phyloP scores from a whole-genome alignment of 2,888 invertebrate species.

The Ormia ochracea region DNA sequence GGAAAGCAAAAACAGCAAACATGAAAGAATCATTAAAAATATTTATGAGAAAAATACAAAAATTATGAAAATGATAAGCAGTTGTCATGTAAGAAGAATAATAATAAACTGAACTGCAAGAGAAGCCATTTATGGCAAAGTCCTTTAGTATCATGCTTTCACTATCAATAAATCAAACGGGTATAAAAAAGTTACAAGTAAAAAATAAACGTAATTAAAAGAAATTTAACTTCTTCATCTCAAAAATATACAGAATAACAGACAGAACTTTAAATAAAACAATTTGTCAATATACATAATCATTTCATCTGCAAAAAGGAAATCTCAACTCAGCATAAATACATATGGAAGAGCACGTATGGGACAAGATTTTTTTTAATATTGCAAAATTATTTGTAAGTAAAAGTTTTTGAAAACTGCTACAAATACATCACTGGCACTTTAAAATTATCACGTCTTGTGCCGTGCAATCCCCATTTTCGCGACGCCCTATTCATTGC shows the following conservation, averaged over 20 bases:
- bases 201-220: neutral
- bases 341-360: no score
- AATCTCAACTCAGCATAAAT: no score
- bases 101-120: neutral
- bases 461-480: no score
- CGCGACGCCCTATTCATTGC: no score
- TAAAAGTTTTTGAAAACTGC: no score
- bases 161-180: constrained; percentile 25
- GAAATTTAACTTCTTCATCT: neutral
- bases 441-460: no score
- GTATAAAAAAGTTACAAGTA: constrained; percentile 11
- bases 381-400: no score
- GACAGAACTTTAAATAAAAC: neutral
- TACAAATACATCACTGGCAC: no score
- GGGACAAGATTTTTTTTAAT: no score
- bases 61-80: neutral
- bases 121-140: constrained; percentile 16
- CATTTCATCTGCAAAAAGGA: no score
- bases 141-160: neutral
- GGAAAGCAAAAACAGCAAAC: neutral
- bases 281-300: no score
- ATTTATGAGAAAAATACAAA: neutral
- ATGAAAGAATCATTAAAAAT: constrained; percentile 35
- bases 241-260: neutral
- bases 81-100: neutral